phyloP scores from a whole-genome alignment of 2,888 invertebrate species.

The Aleiodes leptofemur region DNA sequence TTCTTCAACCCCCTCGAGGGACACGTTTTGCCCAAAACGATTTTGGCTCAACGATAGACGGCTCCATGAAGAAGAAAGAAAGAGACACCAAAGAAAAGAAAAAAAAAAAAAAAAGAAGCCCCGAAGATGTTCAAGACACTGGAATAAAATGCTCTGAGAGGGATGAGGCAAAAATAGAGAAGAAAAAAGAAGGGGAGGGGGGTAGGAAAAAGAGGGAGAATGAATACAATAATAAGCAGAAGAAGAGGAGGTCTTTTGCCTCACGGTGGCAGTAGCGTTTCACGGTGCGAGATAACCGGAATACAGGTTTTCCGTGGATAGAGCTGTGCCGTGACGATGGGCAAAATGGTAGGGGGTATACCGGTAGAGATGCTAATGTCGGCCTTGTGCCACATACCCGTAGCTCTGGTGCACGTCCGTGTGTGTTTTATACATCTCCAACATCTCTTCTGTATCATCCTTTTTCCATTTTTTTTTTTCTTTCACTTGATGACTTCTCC shows the following conservation, averaged over 20 bases:
- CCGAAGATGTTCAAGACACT: constrained; percentile 34
- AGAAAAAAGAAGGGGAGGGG: not conserved
- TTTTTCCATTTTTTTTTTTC: constrained; percentile 9
- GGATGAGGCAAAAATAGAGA: constrained; percentile 26
- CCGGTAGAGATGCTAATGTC: constrained; percentile 76
- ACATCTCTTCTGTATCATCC: constrained; percentile 50
- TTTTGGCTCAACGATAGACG: constrained; percentile 21
- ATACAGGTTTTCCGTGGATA: constrained; percentile 71
- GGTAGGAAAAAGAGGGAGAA: constrained; percentile 35
- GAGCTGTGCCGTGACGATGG: constrained; percentile 65
- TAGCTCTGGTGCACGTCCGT: constrained; percentile 65
- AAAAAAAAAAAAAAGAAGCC: constrained; percentile 8
- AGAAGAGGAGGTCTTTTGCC: constrained; percentile 57
- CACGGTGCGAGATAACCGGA: constrained; percentile 68
- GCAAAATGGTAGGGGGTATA: constrained; percentile 70
- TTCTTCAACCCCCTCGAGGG: constrained; percentile 6
- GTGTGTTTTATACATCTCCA: constrained; percentile 49
- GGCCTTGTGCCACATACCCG: constrained; percentile 74
- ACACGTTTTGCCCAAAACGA: constrained; percentile 37
- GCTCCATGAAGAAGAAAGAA: constrained; percentile 3
- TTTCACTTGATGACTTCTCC: no score
- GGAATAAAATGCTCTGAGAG: constrained; percentile 30
- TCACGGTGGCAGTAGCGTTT: constrained; percentile 51
- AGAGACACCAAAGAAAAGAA: constrained; percentile 12
- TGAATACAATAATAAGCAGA: constrained; percentile 37